Conservation (phyloP, 2,113 vertebrate species). For the Chlorodrepanis virens region DNA sequence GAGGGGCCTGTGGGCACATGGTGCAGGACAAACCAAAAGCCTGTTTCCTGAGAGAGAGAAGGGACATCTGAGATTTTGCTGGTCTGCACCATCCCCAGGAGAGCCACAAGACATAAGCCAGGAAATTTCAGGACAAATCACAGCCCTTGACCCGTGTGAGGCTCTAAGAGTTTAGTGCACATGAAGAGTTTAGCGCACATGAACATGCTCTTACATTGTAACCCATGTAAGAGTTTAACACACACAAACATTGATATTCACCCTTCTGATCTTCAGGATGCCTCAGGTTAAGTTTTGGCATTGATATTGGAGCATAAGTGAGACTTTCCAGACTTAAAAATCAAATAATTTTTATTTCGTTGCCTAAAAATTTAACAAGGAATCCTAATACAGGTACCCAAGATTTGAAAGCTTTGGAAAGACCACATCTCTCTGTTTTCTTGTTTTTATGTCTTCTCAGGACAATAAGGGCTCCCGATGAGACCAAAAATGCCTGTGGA, state of each 20-base stretch:
- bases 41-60: slow-evolving; percentile 84
- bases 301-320: background rate
- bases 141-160: background rate
- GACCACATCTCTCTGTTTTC: background rate
- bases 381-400: fast-evolving
- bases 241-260: too few relatives aligned
- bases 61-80: background rate
- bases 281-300: background rate
- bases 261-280: background rate
- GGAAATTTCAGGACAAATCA: background rate
- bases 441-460: background rate
- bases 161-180: too few relatives aligned
- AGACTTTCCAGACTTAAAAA: background rate
- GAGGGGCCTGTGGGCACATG: slow-evolving; percentile 94
- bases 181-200: too few relatives aligned
- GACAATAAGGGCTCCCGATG: background rate
- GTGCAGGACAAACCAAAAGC: slow-evolving; percentile 97
- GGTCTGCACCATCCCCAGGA: background rate
- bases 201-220: too few relatives aligned
- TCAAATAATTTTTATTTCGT: background rate
- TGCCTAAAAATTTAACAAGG: background rate
- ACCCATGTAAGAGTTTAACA: too few relatives aligned
- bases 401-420: background rate
- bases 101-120: background rate
- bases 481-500: slow-evolving; percentile 7